Base-by-base conservation (phyloP, 2,888 invertebrate genomes). In the Tricholauxania praeusta region DNA sequence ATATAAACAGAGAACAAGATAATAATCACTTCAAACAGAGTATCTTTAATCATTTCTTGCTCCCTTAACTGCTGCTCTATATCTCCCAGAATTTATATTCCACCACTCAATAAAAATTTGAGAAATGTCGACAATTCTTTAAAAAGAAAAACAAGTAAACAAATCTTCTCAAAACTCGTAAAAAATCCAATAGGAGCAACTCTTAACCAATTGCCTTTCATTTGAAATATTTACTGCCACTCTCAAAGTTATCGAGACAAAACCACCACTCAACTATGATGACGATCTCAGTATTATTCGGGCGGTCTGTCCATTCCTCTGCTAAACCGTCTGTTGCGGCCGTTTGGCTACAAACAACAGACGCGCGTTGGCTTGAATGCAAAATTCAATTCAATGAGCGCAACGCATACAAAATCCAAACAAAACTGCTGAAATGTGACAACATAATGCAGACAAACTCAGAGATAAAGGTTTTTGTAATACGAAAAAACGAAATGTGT, bases 341-440 rank as follows among this genome's bases (percentile, higher is more conserved):
- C 39, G 10, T 10, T 39, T 39, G 10, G 39, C 8, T 39, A 39
- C 39, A 39, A 39, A 7, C 7, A 39, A 39, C 39, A 39, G 39
- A 10, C 39, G 39, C 39, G 39, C 10, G 39, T 7, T 39, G 39
- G 10, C 39, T 39, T 39, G 39, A 39, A 39, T 39, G 39, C 39
- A 48, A 47, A 22, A 67, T 53, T 19, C 53, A 67, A 47, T 32
- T 59, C 51, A 52, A 10, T 62, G 70, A 70, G 70, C 53, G 47
- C 15, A 70, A 53, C 52, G 52, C 63, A 55, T 70, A 63, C 62
- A 32, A 53, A 63, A 63, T 70, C 63, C 63, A 70, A 70, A 70
- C 70, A 70, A 70, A 39, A 57, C 52, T 17, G 51, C 28, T 39
- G 39, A 64, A 64, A 64, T 19, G 19, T 49, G 39, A 19, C 63